These are phyloP conservation scores for Eulacestoma nigropectus DNA, from an alignment of 2,113 vertebrate species.

Conservation along the genomic window DNA sequence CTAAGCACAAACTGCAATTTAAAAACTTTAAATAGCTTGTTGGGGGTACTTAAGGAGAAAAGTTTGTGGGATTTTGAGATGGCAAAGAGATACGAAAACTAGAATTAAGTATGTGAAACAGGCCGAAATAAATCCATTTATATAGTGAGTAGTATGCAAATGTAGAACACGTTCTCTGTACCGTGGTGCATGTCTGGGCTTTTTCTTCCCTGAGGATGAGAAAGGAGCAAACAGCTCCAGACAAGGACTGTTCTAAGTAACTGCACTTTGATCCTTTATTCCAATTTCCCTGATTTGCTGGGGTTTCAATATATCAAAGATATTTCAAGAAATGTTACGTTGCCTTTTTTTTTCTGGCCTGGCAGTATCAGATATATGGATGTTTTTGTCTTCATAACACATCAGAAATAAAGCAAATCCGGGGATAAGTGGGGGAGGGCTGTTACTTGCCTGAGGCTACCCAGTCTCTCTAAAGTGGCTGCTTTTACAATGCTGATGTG, in stretches of 20 bases:
- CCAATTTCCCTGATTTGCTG: background rate
- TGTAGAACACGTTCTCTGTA: background rate
- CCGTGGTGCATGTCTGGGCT: background rate
- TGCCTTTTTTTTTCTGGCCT: background rate
- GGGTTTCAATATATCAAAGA: background rate
- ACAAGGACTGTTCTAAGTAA: background rate
- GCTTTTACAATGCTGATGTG: background rate
- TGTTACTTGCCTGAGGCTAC: background rate
- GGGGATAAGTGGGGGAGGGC: background rate
- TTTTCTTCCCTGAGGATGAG: background rate
- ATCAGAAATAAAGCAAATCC: background rate
- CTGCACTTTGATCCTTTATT: background rate
- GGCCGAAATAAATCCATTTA: background rate
- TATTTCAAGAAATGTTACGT: background rate
- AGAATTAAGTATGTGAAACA: background rate
- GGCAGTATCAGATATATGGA: background rate
- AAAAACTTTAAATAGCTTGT: background rate
- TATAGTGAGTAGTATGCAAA: background rate
- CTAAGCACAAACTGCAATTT: background rate
- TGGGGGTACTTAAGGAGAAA: background rate
- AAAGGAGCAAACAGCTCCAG: background rate
- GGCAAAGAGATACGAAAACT: background rate
- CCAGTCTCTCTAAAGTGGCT: background rate
- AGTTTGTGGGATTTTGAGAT: background rate
- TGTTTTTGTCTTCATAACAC: background rate